Base-by-base conservation (phyloP, 92 coral and sea anemone species). In the Desmophyllum pertusum region DNA sequence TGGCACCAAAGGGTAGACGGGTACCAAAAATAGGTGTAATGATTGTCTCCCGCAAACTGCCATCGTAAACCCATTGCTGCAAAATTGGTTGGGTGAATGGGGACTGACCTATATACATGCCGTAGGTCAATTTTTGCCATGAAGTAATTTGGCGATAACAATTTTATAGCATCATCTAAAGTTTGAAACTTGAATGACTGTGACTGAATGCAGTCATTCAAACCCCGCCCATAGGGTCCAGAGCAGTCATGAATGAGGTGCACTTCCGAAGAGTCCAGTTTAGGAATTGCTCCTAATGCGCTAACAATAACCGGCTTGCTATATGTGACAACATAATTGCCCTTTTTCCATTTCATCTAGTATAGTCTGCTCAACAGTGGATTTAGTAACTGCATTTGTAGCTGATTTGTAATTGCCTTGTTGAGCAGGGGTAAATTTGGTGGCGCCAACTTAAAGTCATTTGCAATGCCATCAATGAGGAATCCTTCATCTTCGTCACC, bases 241-340 rank as follows among this genome's bases (percentile, higher is more conserved):
- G 86, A 86, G 62, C 87, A 81, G 37, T 87, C 87, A 78, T 87
- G 87, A 14, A 87, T 87, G 8, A 87, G 73, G 53, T 75, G 90
- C 14, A 81, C 50, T 46, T 87, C 74, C 42, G 38, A 6, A 14
- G 87, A 52, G 51, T 88, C 69, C 1, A 81, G 91, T 75, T 88
- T 83, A 41, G 91, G 91, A 76, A 88, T 81, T 27, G 88, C 88
- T 70, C 80, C 91, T 77, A 88, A 77, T 21, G 80, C 91, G 73
- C 88, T 88, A 3, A 88, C 88, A 7, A 88, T 45, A 8, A 87
- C 73, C 25, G 87, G 90, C 65, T 81, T 87, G 33, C 21, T 27
- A 13, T 48, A 15, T 21, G 87, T 55, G 18, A 75, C 63, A 38
- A 76, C 77, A 52, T 83, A n/a, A n/a, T n/a, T n/a, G n/a, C n/a